Base-by-base conservation (phyloP, 2,113 vertebrate genomes). In the Nothobranchius furzeri region DNA sequence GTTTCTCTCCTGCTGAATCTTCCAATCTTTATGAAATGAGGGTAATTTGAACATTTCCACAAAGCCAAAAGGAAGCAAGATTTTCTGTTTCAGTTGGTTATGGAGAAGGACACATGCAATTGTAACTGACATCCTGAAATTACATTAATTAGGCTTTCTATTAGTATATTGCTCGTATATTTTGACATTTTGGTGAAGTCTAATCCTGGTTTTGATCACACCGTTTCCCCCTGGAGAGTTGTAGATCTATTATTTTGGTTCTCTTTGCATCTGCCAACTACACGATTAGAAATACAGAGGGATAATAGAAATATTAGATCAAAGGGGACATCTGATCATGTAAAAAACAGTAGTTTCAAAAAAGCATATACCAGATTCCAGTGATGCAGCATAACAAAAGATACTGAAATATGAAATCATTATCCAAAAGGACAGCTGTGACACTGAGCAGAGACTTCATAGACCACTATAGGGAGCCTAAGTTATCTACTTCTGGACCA, bases 1-100 rank as follows among this genome's bases (percentile, higher is more conserved):
- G 57, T 64, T 63, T 62, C 20, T 43, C 53, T 60, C 36, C 40
- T 1, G 15, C 30, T 78, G 81, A 66, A 70, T 68, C 69, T 81
- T 81, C 70, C 75, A 60, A 72, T 79, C 58, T 25, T 55, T 65
- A 73, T 48, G 56, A 60, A 17, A 71, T 43, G 52, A 61, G 1
- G 30, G 30, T 42, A 52, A 37, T 72, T 71, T 76, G 75, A 58
- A 80, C 37, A 3, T 30, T 30, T 42, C 40, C 40, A 45, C 43
- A 12, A 45, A 40, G 37, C 6, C 37, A 40, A 40, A 40, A 40
- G 37, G 37, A 2, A 40, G 37, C 37, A 7, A 40, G 30, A 30
- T 2, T 48, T 48, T 48, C 30, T 30, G 30, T 30, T 30, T 30
- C 30, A 30, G 30, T 1, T 30, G 30, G 30, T 30, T 30, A 30